Evolutionary conservation across 2,888 invertebrate species (phyloP), one percentile per base, ranked within the genome.

Genomic region (Coenonympha glycerion): DNA sequence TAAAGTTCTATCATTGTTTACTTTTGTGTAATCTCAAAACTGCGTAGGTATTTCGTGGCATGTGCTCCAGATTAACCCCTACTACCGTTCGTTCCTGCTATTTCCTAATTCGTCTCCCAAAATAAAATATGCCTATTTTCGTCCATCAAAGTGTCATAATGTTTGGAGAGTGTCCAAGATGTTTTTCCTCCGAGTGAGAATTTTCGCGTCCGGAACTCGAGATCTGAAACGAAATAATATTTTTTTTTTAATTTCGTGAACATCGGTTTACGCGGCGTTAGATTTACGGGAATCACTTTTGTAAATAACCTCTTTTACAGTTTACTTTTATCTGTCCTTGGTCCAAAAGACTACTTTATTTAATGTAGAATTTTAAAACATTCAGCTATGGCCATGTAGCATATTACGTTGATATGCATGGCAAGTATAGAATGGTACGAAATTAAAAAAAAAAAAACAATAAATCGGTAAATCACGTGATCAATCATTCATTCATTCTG

Each of bases 201-300:
- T 63, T 64, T 57, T 57, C 57, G 56, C 57, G 57, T 56, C 66
- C 68, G 73, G 70, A 67, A 69, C 64, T 59, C 50, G 61, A 37
- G 53, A 73, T 67, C 80, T 80, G 79, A 52, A 80, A 79, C 65
- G 61, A 71, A 63, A 71, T 34, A 37, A 46, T 64, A 70, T 68
- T 63, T 64, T 65, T n/a, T n/a, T 64, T 64, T 67, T 66, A 62
- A 64, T 66, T 62, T 65, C 50, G 61, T 71, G 66, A 68, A 71
- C 62, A 66, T 63, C 64, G 13, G 40, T 50, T 28, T 56, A 49
- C 52, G 42, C 26, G 45, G 37, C 60, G 49, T 57, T 57, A 49
- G 56, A 55, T 36, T 52, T 56, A 45, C 44, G 46, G 55, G 46
- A 28, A 48, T 46, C 48, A 53, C 34, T 46, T 36, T 53, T 49